Conservation (phyloP, 2,113 vertebrate species). For the Mastomys natalensis region DNA sequence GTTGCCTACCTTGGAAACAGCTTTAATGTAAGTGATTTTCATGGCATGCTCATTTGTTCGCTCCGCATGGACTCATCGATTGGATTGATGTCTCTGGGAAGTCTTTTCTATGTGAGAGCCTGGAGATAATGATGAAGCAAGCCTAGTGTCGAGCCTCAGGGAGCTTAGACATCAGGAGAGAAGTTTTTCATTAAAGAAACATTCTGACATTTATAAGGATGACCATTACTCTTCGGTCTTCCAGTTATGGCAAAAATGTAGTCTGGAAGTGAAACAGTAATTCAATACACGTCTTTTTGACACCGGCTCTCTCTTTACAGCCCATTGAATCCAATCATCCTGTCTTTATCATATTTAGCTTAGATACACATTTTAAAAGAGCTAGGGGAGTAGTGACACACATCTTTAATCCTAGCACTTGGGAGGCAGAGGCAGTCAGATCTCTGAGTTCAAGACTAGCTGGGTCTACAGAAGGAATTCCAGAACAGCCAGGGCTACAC, state of each 20-base stretch:
- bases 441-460: not conserved
- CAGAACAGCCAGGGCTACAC: not conserved
- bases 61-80: not conserved
- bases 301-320: not conserved
- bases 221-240: not conserved
- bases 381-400: not conserved
- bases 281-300: not conserved
- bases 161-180: not conserved
- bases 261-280: not conserved
- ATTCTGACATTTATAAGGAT: not conserved
- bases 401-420: not conserved
- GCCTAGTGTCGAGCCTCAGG: not conserved
- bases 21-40: not conserved
- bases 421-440: not conserved
- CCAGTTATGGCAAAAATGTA: not conserved
- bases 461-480: not conserved
- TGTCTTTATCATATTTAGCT: not conserved
- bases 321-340: not conserved
- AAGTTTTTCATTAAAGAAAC: not conserved
- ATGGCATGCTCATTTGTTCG: not conserved
- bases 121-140: not conserved
- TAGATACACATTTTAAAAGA: slow-evolving; percentile 20
- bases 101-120: slow-evolving; percentile 3
- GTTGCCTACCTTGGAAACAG: slow-evolving; percentile 7
- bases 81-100: slow-evolving; percentile 23